Evolutionary conservation across 2,113 vertebrate species (phyloP), one percentile per base, ranked within the genome.

Genomic region (Muntiacus reevesi): DNA sequence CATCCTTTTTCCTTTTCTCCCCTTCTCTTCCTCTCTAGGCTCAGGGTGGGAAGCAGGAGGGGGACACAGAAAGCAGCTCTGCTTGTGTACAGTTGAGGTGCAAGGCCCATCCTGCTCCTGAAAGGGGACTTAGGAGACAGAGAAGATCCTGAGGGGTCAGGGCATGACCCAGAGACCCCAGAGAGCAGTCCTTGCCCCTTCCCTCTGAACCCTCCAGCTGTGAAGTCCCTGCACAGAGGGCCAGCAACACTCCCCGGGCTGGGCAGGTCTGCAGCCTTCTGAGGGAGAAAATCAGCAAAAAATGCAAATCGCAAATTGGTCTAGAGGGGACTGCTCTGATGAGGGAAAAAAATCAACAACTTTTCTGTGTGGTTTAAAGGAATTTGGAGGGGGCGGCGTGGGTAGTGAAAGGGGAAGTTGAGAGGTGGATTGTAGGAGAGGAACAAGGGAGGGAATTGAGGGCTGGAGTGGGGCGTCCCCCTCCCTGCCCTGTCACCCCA

Each of bases 241-340:
- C 21, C 76, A 36, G 81, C 67, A 64, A 0, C 54, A 52, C n/a
- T 50, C 43, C 89, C 47, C 23, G 23, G 57, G 14, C 60, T 50
- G 40, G 43, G 86, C 86, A 79, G 88, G 74, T 92, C 82, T 93
- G 64, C 57, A 64, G 83, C 83, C 84, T 91, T 95, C 21, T 71
- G 43, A 94, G 57, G 57, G 71, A 62, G 92, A 97, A 84, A 92
- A 89, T 62, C 83, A 50, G 82, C 86, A 83, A 83, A 52, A 90
- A 87, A 82, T 21, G 45, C 84, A 83, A 92, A 92, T 43, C 88
- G 81, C 96, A 96, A 93, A 97, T 96, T 97, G 97, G 64, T 96
- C 91, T 85, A 85, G 23, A 90, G 97, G 97, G 95, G 97, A 28
- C 43, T 52, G 50, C 62, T 97, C 36, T 40, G 50, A 57, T 78